Evolutionary conservation across 2,113 vertebrate genomes (phyloP), one percentile per base, ranked within the genome.

Genomic region (Cottus gobio): DNA sequence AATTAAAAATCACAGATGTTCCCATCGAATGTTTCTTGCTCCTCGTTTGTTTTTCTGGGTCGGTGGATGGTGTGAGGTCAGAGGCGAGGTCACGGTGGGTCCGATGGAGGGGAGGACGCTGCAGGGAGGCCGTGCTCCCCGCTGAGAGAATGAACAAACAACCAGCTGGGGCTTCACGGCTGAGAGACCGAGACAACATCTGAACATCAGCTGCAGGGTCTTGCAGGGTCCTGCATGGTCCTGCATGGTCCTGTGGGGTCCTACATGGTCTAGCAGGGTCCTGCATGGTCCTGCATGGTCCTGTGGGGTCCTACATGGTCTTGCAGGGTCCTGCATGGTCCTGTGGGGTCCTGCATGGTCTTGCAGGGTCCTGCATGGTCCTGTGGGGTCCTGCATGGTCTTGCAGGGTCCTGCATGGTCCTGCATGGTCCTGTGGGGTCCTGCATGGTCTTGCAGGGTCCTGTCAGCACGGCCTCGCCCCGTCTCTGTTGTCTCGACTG

Each of bases 381-480:
- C 31, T 31, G 5, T 5, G 5, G 31, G 31, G 31, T 31, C 31
- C 31, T 31, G 5, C 31, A 31, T 2, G 5, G 31, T 31, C 5
- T 31, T 31, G 2, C 31, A 31, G 31, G 31, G 31, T 31, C 31
- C 31, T 31, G 5, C 31, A 31, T 2, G 31, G 2, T 31, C 31
- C 5, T 2, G 3, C 2, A 3, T 2, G 31, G 5, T 31, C 31
- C 31, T 31, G 5, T 5, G 5, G 31, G 31, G 31, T 31, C 5
- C 31, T 31, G 5, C 31, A 31, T 2, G 31, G 31, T 31, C 5
- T 31, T 31, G 26, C 20, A 42, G 87, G 7, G 83, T 28, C 83
- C 83, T 65, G 75, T 95, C 95, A 95, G 95, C 95, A 96, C 95
- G 95, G 95, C 95, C 95, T 95, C 9, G 5, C 44, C 15, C 94